These are phyloP conservation scores for Patagioenas fasciata DNA, from an alignment of 2,113 vertebrate species.

Conservation along the genomic window DNA sequence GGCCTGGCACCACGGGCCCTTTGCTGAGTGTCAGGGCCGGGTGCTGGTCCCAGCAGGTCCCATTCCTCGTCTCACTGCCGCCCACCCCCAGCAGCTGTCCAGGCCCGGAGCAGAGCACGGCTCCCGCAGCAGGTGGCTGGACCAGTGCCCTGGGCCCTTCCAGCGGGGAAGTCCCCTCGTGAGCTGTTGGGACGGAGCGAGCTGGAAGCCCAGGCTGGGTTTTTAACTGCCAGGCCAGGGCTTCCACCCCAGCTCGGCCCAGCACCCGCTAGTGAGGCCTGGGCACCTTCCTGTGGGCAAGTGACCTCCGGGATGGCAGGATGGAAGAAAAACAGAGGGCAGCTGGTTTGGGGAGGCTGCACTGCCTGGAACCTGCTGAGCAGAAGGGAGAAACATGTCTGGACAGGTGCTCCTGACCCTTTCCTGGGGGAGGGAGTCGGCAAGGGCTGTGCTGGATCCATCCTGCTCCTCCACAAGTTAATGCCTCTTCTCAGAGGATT, in stretches of 20 bases:
- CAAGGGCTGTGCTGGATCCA: not conserved
- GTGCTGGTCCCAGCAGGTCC: not conserved
- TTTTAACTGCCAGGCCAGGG: accelerated
- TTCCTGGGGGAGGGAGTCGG: not conserved
- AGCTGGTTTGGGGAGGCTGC: not conserved
- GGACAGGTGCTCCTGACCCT: not conserved
- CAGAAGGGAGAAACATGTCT: not conserved
- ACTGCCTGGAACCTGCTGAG: not conserved
- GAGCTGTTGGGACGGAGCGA: accelerated
- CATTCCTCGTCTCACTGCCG: not conserved
- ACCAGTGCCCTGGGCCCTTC: not conserved
- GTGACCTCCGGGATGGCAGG: accelerated
- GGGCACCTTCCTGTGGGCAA: accelerated
- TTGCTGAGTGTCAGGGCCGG: accelerated
- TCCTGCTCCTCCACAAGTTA: not conserved
- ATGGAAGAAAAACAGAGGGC: not conserved
- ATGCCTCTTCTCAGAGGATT: not conserved
- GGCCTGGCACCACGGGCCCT: not conserved
- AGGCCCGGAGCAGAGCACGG: not conserved
- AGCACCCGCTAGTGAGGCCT: accelerated
- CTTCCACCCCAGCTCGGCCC: accelerated
- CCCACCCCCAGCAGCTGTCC: not conserved
- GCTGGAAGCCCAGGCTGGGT: not conserved
- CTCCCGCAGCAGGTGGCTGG: conserved; percentile 43
- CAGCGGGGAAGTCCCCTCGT: not conserved